These are phyloP conservation scores for Drosophila villosipedis DNA, from an alignment of 2,888 invertebrate genomes.

Conservation along the genomic window DNA sequence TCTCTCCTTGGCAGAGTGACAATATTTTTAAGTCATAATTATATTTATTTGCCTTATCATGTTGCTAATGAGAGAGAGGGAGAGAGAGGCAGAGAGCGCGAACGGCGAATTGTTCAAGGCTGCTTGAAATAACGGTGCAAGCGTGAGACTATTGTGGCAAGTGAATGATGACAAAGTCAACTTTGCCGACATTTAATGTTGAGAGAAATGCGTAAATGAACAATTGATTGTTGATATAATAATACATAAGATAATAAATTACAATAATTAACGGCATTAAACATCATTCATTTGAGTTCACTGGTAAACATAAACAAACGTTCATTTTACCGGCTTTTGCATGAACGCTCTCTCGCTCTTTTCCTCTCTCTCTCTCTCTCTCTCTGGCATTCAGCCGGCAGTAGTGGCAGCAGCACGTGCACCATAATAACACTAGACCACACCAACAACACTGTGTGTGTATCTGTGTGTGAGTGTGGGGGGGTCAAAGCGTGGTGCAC, in stretches of 20 bases:
- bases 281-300: slow-evolving; percentile 14
- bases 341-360: slow-evolving; percentile 20
- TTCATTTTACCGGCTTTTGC: slow-evolving; percentile 75
- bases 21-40: slow-evolving; percentile 48
- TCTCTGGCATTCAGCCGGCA: not conserved
- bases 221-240: not conserved
- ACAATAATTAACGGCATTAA: slow-evolving; percentile 6
- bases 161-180: slow-evolving; percentile 8
- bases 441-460: slow-evolving; percentile 8
- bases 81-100: slow-evolving; percentile 11
- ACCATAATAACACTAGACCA: slow-evolving; percentile 18
- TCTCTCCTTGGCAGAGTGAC: slow-evolving; percentile 11
- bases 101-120: slow-evolving; percentile 45
- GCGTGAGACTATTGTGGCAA: slow-evolving; percentile 15
- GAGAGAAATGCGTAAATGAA: not conserved
- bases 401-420: slow-evolving; percentile 55
- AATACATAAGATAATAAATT: not conserved
- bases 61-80: slow-evolving; percentile 46
- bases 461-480: slow-evolving; percentile 10
- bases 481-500: slow-evolving; percentile 46
- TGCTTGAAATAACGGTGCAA: slow-evolving; percentile 56
- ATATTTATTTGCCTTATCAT: slow-evolving; percentile 59
- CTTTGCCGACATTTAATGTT: slow-evolving; percentile 2
- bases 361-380: not conserved
- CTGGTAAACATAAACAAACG: slow-evolving; percentile 65